Conservation (phyloP, 2,797 vertebrate species). For the Sebastes hopkinsi region DNA sequence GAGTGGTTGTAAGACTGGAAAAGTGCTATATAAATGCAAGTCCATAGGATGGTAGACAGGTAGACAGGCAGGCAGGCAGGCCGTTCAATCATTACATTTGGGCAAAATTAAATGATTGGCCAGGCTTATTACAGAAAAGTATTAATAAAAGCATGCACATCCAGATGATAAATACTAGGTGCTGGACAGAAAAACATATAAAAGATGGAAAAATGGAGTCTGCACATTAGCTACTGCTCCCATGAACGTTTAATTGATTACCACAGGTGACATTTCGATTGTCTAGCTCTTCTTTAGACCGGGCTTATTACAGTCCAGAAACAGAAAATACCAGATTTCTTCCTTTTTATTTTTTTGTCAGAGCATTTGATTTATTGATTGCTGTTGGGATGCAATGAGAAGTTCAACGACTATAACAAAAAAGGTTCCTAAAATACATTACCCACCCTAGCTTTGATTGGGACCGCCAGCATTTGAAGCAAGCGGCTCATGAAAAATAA, state of each 20-base stretch:
- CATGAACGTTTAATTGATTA: too few relatives aligned
- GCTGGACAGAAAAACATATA: background rate
- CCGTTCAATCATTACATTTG: background rate
- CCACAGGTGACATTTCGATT: too few relatives aligned
- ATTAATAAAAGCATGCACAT: background rate
- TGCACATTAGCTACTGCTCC: too few relatives aligned
- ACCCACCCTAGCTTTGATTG: accelerated
- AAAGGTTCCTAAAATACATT: background rate
- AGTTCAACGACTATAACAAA: too few relatives aligned
- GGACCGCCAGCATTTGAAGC: background rate
- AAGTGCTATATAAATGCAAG: background rate
- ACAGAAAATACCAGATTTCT: too few relatives aligned
- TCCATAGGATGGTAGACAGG: background rate
- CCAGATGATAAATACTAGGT: background rate
- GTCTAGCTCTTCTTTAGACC: too few relatives aligned
- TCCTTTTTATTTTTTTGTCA: too few relatives aligned
- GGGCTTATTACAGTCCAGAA: too few relatives aligned
- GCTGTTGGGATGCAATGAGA: too few relatives aligned
- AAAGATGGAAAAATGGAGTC: background rate
- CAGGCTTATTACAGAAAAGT: background rate
- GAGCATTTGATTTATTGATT: too few relatives aligned
- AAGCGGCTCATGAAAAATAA: background rate
- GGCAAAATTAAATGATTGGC: background rate
- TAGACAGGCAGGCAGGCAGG: too few relatives aligned
- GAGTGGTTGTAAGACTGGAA: accelerated